Base-by-base conservation (phyloP, 2,113 vertebrate species). In the Nothobranchius kuhntae region DNA sequence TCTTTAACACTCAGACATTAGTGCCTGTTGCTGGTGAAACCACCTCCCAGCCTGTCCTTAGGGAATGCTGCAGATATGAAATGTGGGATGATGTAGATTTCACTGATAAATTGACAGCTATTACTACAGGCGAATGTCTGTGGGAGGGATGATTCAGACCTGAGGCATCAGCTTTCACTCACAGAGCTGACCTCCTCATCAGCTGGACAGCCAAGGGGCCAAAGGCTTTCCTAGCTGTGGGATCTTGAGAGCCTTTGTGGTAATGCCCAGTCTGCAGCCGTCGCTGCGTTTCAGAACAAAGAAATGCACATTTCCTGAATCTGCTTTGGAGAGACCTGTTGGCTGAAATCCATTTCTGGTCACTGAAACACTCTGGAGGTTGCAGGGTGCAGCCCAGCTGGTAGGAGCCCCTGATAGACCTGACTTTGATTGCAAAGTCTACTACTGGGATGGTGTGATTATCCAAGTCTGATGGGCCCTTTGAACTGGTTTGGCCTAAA, bases 131-230 rank as follows among this genome's bases (percentile, higher is more conserved):
- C 48, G 36, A 45, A 52, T 56, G 46, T 21, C 61, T 21, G 71
- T 50, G 36, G 17, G 56, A 44, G 21, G 40, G 52, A 76, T 74
- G 58, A 72, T 48, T 79, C 72, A 79, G 42, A 64, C 52, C 59
- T 55, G 21, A 65, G 15, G 51, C 60, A 17, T 50, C 70, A 0
- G 73, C 53, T 30, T 30, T 53, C 13, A 61, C 38, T 44, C 44
- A 54, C 0, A 17, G 6, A 42, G 21, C 35, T 36, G 36, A 57
- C 35, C 45, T 44, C 42, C 38, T 45, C 68, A 54, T 65, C 66
- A 82, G 36, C 57, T 47, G 24, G 24, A 46, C 45, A 47, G 38
- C 35, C n/a, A 1, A 15, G 14, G 45, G 55, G 7, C 40, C 1
- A 0, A 65, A 42, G 44, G 40, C 14, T n/a, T 63, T 17, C 10